Evolutionary conservation across 2,888 invertebrate genomes (phyloP).

Genomic region (Cynaeus angustus): DNA sequence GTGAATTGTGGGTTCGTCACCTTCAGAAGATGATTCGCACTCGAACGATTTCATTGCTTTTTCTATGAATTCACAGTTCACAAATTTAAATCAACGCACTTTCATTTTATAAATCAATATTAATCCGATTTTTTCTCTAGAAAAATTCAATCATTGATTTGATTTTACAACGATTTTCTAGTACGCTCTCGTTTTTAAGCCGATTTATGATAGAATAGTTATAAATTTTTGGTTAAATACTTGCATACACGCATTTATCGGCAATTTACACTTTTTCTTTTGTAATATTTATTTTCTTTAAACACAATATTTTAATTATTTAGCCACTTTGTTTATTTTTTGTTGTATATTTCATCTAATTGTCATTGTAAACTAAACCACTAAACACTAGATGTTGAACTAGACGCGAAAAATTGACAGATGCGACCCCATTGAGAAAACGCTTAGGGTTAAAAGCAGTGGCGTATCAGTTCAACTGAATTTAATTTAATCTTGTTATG

Average conservation of each 20-base stretch:
- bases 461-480: constrained; percentile 55
- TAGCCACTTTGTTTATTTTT: constrained; percentile 13
- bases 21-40: constrained; percentile 71
- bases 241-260: too few relatives aligned
- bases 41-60: constrained; percentile 70
- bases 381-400: constrained; percentile 61
- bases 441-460: constrained; percentile 64
- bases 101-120: constrained; percentile 9
- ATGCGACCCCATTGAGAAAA: constrained; percentile 69
- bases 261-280: background rate
- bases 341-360: constrained; percentile 9
- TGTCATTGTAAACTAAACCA: constrained; percentile 59
- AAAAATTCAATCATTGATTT: too few relatives aligned
- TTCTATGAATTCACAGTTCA: constrained; percentile 22
- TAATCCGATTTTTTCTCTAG: too few relatives aligned
- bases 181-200: too few relatives aligned
- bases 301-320: constrained; percentile 3
- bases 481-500: too few relatives aligned
- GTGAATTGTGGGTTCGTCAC: constrained; percentile 69
- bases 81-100: constrained; percentile 35
- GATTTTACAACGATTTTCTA: too few relatives aligned
- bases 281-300: background rate
- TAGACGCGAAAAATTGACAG: constrained; percentile 71
- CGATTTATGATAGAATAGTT: too few relatives aligned
- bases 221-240: too few relatives aligned